These are phyloP conservation scores for Xiphorhynchus elegans DNA, from an alignment of 2,113 vertebrate species.

Conservation along the genomic window DNA sequence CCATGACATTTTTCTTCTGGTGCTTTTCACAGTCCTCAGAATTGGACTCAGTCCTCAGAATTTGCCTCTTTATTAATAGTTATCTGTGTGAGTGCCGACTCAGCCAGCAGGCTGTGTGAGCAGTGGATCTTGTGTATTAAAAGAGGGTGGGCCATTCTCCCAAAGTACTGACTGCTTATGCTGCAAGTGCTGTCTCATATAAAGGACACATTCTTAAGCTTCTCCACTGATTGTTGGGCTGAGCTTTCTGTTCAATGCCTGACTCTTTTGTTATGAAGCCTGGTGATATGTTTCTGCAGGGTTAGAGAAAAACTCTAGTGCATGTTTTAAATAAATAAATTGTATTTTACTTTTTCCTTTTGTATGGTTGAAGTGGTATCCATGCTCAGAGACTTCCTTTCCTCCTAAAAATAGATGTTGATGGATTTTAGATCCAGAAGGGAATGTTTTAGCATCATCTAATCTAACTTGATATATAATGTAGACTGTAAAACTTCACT, in stretches of 20 bases:
- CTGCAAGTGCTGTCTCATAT: neutral
- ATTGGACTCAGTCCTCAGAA: too few relatives aligned
- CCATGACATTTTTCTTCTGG: neutral
- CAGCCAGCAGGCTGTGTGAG: neutral
- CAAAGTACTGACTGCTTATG: neutral
- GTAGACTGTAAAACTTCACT: neutral
- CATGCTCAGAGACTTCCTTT: neutral
- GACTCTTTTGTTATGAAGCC: neutral
- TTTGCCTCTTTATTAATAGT: neutral
- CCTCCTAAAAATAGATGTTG: neutral
- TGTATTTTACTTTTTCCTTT: neutral
- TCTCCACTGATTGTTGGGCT: neutral
- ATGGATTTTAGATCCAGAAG: neutral
- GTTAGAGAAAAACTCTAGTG: neutral
- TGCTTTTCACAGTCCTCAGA: neutral
- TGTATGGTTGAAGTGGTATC: neutral
- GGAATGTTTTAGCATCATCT: neutral
- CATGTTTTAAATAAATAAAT: neutral
- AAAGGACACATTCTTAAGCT: rapidly evolving
- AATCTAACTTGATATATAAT: neutral
- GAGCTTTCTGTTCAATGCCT: neutral
- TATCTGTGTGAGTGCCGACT: neutral
- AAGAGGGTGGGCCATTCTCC: rapidly evolving
- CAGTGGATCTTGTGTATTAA: neutral
- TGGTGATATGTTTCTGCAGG: neutral